Evolutionary conservation across 2,113 vertebrate species (phyloP), one percentile per base, ranked within the genome.

Genomic region (Brevimyrus niger): DNA sequence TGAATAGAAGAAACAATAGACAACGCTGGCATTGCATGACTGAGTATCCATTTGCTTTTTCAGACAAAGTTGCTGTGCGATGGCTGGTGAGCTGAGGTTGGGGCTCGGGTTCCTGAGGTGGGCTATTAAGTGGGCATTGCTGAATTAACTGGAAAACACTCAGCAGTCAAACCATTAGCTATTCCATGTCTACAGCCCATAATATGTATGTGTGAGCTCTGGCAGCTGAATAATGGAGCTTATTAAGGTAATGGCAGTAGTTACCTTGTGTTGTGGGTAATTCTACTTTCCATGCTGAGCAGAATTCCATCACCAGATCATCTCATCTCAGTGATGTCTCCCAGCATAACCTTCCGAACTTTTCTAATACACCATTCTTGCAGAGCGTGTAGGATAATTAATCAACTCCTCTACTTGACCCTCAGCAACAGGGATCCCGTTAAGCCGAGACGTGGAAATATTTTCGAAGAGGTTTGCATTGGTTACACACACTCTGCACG

Each of bases 141-240:
- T 44, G 46, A 89, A 89, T 88, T 76, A 88, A 89, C 86, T 65
- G 23, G 35, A 91, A 91, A 88, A 90, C 51, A 89, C 86, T 89
- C 53, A 55, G 88, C 69, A 89, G 80, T 88, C 83, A 86, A 87
- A 89, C 90, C 90, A 90, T 91, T 89, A 91, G 50, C 84, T 83
- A 89, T 88, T 35, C 86, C 89, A 31, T 58, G 53, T 88, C 76
- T 86, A 82, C 35, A 48, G n/a, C 82, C 61, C 27, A 38, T 88
- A 90, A 88, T 89, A 51, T 76, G 48, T 65, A 47, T 50, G 61
- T 47, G 80, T 76, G 47, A 76, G 87, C 87, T 86, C 38, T 87
- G 82, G 76, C 87, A 88, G 87, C 80, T 90, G 61, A 88, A 88
- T 91, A 87, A 91, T 90, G 83, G 89, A n/a, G 46, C 83, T 76